Percentiles rank a stretch among this genome's conserved stretches.
phyloP scores from a whole-genome alignment of 2,797 vertebrate genomes.

The Adelosebastes latens region DNA sequence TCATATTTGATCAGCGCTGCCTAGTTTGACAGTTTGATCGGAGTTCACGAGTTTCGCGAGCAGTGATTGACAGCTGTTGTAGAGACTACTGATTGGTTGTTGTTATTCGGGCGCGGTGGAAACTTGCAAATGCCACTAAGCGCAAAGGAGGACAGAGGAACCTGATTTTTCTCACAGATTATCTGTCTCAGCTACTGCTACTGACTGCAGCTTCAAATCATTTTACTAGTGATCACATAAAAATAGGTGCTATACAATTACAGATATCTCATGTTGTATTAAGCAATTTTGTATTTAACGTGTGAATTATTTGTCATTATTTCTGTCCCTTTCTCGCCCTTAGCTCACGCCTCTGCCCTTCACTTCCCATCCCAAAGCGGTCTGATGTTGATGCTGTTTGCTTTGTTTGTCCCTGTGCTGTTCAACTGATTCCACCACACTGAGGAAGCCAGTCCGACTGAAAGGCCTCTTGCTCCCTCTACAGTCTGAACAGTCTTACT shows the following conservation, averaged over 20 bases:
- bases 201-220: not conserved
- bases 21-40: too few species aligned
- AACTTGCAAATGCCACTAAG: not conserved
- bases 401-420: constrained; percentile 45
- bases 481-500: not conserved
- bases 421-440: constrained; percentile 35
- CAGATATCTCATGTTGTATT: not conserved
- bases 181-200: too few species aligned
- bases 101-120: not conserved
- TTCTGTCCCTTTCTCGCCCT: not conserved
- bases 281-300: not conserved
- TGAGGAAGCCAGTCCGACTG: not conserved
- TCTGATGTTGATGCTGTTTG: constrained; percentile 51
- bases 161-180: too few species aligned
- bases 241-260: not conserved
- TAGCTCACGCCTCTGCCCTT: constrained; percentile 36
- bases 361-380: constrained; percentile 16
- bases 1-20: not conserved
- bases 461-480: constrained; percentile 18
- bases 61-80: not conserved
- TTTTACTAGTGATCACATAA: not conserved
- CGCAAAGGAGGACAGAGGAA: not conserved
- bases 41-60: not conserved
- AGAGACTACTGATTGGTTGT: not conserved
- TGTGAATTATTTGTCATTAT: constrained; percentile 19